These are phyloP conservation scores for Strigamia transsilvanica DNA, from an alignment of 2,888 invertebrate genomes.

Conservation along the genomic window DNA sequence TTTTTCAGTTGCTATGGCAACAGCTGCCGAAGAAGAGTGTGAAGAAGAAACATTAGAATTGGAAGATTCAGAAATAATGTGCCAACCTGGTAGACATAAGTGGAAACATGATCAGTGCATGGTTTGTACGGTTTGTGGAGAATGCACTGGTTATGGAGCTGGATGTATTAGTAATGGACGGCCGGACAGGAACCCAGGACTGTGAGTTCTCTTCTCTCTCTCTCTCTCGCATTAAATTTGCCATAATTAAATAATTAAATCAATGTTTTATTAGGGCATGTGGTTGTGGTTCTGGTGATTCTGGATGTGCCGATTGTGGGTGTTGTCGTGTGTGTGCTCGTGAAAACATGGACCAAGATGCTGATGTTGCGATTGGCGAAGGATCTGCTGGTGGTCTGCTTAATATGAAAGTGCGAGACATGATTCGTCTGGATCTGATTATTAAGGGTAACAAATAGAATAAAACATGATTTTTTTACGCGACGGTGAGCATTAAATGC, in stretches of 20 bases:
- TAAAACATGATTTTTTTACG: background rate
- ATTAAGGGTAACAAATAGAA: slow-evolving; percentile 57
- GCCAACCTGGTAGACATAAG: slow-evolving; percentile 76
- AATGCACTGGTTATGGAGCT: slow-evolving; percentile 92
- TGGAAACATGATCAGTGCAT: slow-evolving; percentile 85
- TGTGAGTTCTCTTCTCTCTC: slow-evolving; percentile 70
- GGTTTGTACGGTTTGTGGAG: slow-evolving; percentile 88
- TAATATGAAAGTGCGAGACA: slow-evolving; percentile 53
- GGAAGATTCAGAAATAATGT: slow-evolving; percentile 68
- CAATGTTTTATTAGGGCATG: slow-evolving; percentile 73
- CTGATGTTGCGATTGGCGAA: slow-evolving; percentile 65
- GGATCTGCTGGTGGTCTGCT: slow-evolving; percentile 63
- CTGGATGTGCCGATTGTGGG: slow-evolving; percentile 92
- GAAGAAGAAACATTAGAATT: slow-evolving; percentile 61
- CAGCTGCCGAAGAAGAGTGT: slow-evolving; percentile 64
- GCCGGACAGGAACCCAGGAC: slow-evolving; percentile 83
- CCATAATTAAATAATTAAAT: background rate
- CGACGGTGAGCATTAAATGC: background rate
- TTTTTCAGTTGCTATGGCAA: slow-evolving; percentile 61
- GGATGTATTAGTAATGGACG: slow-evolving; percentile 80
- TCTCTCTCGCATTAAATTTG: too few relatives aligned
- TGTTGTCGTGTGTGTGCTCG: slow-evolving; percentile 88
- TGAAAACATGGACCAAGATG: slow-evolving; percentile 70
- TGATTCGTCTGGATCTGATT: slow-evolving; percentile 55
- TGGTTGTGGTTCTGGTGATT: slow-evolving; percentile 94